Conservation (phyloP, 92 coral and sea anemone genomes). For the Anthopleura xanthogrammica region DNA sequence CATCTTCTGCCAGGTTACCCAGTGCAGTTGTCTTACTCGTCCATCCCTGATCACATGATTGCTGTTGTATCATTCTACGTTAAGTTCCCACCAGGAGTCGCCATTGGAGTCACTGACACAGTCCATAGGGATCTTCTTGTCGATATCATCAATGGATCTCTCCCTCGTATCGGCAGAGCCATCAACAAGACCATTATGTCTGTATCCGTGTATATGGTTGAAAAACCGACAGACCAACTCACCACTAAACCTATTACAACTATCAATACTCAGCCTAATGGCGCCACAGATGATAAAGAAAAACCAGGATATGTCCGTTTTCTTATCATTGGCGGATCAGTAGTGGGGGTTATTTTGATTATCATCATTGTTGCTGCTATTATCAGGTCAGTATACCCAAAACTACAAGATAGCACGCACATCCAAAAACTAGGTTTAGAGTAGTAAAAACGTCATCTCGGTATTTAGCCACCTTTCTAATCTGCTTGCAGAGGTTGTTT, state of each 20-base stretch:
- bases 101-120: slow-evolving; percentile 5
- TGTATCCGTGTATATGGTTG: not conserved
- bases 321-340: slow-evolving; percentile 11
- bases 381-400: not conserved
- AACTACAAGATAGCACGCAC: too few species aligned
- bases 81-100: slow-evolving; percentile 46
- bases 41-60: not conserved
- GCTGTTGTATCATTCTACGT: slow-evolving; percentile 42
- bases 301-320: not conserved
- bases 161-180: not conserved
- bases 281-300: not conserved
- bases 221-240: not conserved
- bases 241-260: too few species aligned
- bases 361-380: not conserved
- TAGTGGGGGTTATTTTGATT: not conserved
- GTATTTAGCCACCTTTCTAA: too few species aligned
- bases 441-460: too few species aligned
- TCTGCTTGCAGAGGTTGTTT: too few species aligned
- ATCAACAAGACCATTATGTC: slow-evolving; percentile 22
- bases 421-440: too few species aligned
- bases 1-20: slow-evolving; percentile 52
- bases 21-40: slow-evolving; percentile 11
- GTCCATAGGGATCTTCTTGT: slow-evolving; percentile 7
- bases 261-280: too few species aligned
- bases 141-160: too few species aligned